Evolutionary conservation across 2,888 invertebrate genomes (phyloP), one percentile per base, ranked within the genome.

Genomic region (Drosophila hamatofila): DNA sequence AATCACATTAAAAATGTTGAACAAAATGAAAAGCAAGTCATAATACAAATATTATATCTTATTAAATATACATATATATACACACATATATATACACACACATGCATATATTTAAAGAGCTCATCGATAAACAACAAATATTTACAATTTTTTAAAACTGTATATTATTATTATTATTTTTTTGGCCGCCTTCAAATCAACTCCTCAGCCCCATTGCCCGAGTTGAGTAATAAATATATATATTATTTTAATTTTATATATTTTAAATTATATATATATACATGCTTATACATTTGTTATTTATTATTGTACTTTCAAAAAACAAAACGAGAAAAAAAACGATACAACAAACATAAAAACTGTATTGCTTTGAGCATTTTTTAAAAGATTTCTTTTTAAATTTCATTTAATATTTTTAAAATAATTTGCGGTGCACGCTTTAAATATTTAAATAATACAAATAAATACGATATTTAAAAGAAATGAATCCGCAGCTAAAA

Each of bases 341-440:
- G 39, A 54, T 39, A 27, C 55, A 55, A 68, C 51, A 66, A 56
- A 74, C 76, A 79, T 62, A 74, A 65, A 64, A 84, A 83, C 69
- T 81, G 79, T 86, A 86, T 80, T 88, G 89, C 87, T 87, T 81
- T 87, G 81, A 88, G 87, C 83, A 85, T 85, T 80, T 85, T 77
- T 72, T 52, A 37, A 65, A 41, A 35, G 18, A 35, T 51, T 64
- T 48, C 59, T 64, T 33, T 11, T 42, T 42, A 64, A 44, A 57
- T 72, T 56, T 46, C 59, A 58, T 66, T 71, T 39, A 70, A 74
- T 14, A 39, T n/a, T 65, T 70, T 56, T 54, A 41, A 58, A 62
- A 59, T 27, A 61, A 27, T 54, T 83, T 57, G 76, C 79, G 76
- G 81, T 72, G 62, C 67, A 70, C 64, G 81, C 82, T 81, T 81